Evolutionary conservation across 2,888 invertebrate genomes (phyloP), one percentile per base, ranked within the genome.

Genomic region (Romanomermis culicivorax): DNA sequence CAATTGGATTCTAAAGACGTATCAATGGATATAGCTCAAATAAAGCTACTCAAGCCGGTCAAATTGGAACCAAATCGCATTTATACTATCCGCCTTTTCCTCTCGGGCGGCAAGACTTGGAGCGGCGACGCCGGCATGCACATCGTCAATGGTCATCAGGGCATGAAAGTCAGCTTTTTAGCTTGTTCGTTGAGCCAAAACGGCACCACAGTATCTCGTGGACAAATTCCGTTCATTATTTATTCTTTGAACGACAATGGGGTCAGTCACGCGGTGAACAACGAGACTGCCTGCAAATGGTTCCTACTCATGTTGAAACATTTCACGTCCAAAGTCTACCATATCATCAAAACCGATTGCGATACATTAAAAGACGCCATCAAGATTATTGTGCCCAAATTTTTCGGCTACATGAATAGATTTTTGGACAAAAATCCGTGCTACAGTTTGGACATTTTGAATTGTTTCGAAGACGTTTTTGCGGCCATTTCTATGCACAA

Each of bases 101-200:
- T 56, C 20, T 30, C 54, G 87, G 87, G 67, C 83, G 84, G 64
- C 91, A 78, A 87, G 58, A 93, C 93, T 1, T 83, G 83, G 59
- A 91, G 88, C 66, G 95, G 95, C 1, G 93, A 95, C 71, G 83
- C 85, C 27, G 93, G 93, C 0, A 71, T 87, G 58, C 79, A 80
- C 29, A 79, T 82, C 2, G 82, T 93, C 11, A 83, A 85, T 64
- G 89, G 91, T 4, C 84, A 86, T 0, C 91, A 93, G 71, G 88
- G 88, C 49, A 84, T 85, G 3, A 81, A 80, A 1, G 91, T 93
- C 70, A 79, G 82, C 50, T 93, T 86, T 70, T 80, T 82, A 29
- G 82, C 87, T 1, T 89, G 88, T 69, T 84, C 88, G 14, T 75
- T 91, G 48, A 89, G 89, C 70, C 85, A 85, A 68, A 91, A 93